A percentile compares a stretch with the other conserved stretches of the same genome.
These are phyloP conservation scores for Bambusicola thoracicus DNA, from an alignment of 2,113 vertebrate species.

Conservation along the genomic window DNA sequence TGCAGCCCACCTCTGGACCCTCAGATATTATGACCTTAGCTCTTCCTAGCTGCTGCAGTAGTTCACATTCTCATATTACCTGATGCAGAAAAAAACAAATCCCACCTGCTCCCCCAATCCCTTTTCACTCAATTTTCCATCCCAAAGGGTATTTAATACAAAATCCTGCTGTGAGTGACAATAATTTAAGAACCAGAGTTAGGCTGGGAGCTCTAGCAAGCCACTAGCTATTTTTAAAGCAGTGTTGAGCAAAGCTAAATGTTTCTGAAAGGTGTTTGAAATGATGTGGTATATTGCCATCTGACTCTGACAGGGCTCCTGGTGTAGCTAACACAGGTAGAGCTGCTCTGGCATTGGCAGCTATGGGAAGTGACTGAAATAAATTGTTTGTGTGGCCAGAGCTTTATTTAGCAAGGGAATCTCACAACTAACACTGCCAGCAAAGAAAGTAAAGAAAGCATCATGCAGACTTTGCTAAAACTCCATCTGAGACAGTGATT, in stretches of 20 bases:
- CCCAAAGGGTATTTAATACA: constrained; percentile 17
- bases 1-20: too few relatives aligned
- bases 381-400: constrained; percentile 47
- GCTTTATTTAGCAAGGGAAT: constrained; percentile 51
- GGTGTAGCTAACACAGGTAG: constrained; percentile 2
- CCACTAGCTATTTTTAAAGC: constrained; percentile 1
- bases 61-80: not conserved
- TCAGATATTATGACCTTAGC: not conserved
- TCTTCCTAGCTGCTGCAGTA: not conserved
- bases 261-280: constrained; percentile 41
- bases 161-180: not conserved
- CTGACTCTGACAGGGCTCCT: constrained; percentile 40
- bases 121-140: constrained; percentile 2
- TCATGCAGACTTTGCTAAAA: not conserved
- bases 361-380: constrained; percentile 58
- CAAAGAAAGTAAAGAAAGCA: constrained; percentile 18
- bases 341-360: not conserved
- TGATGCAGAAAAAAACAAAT: constrained; percentile 2
- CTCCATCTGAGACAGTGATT: not conserved
- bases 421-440: constrained; percentile 25
- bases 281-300: constrained; percentile 44
- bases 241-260: constrained; percentile 7
- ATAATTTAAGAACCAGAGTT: not conserved
- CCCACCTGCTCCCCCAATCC: not conserved
- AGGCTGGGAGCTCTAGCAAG: not conserved